These are phyloP conservation scores for Melangyna quadrimaculata DNA, from an alignment of 2,888 invertebrate species.

Conservation along the genomic window DNA sequence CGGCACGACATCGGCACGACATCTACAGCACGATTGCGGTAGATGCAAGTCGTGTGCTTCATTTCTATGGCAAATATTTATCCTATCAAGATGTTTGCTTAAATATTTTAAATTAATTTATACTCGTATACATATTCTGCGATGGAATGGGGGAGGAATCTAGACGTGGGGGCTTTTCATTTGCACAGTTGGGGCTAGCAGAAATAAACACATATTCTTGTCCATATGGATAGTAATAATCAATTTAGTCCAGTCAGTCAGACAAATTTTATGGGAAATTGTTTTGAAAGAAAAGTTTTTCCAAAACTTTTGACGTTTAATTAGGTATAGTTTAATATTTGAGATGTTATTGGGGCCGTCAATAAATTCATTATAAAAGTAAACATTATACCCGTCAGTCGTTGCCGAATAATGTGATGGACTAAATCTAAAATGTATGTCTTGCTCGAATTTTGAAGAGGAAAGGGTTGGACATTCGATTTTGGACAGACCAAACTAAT, in stretches of 20 bases:
- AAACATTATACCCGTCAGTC: too few relatives aligned
- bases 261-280: background rate
- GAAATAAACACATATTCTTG: background rate
- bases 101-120: conserved; percentile 31
- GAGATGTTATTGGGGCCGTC: background rate
- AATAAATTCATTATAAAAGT: background rate
- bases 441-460: background rate
- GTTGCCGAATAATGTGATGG: background rate
- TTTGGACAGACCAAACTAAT: background rate
- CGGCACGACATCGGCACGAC: background rate
- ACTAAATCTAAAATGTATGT: background rate
- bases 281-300: background rate
- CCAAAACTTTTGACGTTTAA: background rate
- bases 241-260: background rate
- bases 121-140: background rate
- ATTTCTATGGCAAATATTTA: conserved; percentile 52
- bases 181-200: conserved; percentile 11
- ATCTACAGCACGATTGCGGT: background rate
- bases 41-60: conserved; percentile 1
- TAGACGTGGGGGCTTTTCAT: background rate
- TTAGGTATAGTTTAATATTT: background rate
- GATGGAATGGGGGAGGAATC: background rate
- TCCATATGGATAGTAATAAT: background rate
- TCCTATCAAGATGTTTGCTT: conserved; percentile 41
- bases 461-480: background rate